phyloP scores from a whole-genome alignment of 2,797 vertebrate species.

The Chlorospingus flavigularis region DNA sequence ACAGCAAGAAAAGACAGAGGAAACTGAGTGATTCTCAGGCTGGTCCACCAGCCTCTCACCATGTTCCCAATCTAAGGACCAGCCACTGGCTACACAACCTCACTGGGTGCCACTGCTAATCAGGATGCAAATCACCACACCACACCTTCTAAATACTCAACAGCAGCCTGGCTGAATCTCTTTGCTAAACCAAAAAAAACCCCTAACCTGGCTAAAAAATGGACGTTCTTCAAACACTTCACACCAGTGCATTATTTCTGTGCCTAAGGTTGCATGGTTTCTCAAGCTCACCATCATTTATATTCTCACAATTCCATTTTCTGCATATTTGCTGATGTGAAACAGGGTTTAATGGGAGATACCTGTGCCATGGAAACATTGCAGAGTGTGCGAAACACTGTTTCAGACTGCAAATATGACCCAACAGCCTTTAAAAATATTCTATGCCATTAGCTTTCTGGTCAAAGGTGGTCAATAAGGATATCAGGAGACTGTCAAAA shows the following conservation, averaged over 20 bases:
- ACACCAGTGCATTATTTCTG: neutral
- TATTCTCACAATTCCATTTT: neutral
- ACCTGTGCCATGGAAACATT: neutral
- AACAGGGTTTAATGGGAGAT: neutral
- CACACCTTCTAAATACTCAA: neutral
- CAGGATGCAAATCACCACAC: rapidly evolving
- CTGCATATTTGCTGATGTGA: neutral
- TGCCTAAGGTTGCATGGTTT: neutral
- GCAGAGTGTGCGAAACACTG: neutral
- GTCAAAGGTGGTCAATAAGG: neutral
- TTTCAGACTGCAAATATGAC: neutral
- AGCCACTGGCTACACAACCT: neutral
- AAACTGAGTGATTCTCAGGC: neutral
- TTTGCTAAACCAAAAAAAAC: neutral
- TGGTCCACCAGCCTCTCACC: neutral
- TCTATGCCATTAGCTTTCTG: neutral
- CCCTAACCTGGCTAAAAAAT: neutral
- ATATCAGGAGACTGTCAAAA: neutral
- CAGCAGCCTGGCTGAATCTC: neutral
- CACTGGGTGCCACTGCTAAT: neutral
- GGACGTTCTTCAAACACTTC: neutral
- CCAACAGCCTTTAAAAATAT: neutral
- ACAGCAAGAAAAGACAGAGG: neutral
- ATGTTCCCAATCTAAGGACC: neutral
- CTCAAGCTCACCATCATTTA: neutral